Base-by-base conservation (phyloP, 2,888 invertebrate genomes). In the Meteorus colon region DNA sequence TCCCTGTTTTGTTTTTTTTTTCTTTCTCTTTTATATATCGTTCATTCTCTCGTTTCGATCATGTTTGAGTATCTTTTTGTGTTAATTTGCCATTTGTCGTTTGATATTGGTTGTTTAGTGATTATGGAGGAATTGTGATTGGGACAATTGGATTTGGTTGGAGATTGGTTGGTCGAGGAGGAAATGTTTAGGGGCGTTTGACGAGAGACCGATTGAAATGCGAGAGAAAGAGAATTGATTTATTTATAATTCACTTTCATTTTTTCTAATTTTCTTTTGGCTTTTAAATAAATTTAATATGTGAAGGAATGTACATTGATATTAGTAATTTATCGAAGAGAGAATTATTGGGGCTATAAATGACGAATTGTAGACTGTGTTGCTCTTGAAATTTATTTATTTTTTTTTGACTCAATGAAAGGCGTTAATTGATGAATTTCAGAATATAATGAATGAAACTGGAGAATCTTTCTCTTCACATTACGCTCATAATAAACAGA, bases 381-480 rank as follows among this genome's bases (percentile, higher is more conserved):
- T 48, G 16, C 27, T n/a, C 1, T 63, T 63, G 29, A 29, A 14
- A n/a, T 16, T 16, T 16, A 41, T 14, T 0, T 29, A 31, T 45
- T 60, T 34, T 60, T 59, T 48, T 14, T 41, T 27, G 2, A 37
- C 37, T 45, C 45, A 6, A 72, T 72, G 72, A 76, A 72, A 68
- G 72, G 72, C 72, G 67, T 62, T 72, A 76, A 73, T 76, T 76
- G 67, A 72, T 55, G 19, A 55, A n/a, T 55, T 76, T 14, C 55
- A 19, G 59, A 65, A 62, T 48, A 72, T 14, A 73, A 76, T 73
- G 72, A 76, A 76, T 72, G 67, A 76, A 76, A 73, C 62, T 68
- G 31, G 67, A 67, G 67, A 72, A 75, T 67, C 48, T 75, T 34
- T 45, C 37, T 34, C 41, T 75, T 66, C 60, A 60, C 37, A 60